phyloP scores from a whole-genome alignment of 2,797 vertebrate species.

The Selene dorsalis region DNA sequence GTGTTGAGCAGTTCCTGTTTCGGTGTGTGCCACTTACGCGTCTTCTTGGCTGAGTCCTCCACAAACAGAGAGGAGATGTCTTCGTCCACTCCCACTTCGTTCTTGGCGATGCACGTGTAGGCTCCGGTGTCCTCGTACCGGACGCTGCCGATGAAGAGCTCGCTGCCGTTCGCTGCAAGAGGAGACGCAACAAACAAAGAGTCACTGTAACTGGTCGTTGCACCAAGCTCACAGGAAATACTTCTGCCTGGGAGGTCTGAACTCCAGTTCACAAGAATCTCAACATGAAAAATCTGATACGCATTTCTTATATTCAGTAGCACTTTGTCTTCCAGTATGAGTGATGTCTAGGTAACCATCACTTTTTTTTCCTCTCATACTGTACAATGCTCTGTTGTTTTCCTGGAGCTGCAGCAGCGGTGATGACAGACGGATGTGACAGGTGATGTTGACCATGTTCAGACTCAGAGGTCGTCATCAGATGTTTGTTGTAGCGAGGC shows the following conservation, averaged over 20 bases:
- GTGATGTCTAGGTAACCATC: too few species aligned
- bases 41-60: constrained; percentile 96
- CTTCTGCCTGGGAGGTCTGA: too few species aligned
- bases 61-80: constrained; percentile 98
- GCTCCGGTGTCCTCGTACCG: constrained; percentile 98
- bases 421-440: constrained; percentile 11
- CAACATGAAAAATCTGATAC: not conserved
- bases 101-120: constrained; percentile 98
- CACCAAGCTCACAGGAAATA: too few species aligned
- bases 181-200: constrained; percentile 9
- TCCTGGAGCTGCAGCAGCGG: not conserved
- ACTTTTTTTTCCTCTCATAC: not conserved
- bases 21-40: constrained; percentile 83
- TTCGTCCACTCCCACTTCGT: constrained; percentile 96
- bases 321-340: too few species aligned
- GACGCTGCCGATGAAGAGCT: constrained; percentile 92
- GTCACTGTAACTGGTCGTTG: not conserved
- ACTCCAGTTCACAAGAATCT: too few species aligned
- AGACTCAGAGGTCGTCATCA: constrained; percentile 30
- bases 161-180: constrained; percentile 90
- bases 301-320: not conserved
- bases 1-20: not conserved
- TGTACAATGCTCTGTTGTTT: constrained; percentile 37
- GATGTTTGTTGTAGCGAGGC: constrained; percentile 42
- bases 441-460: constrained; percentile 3